Evolutionary conservation across 2,113 vertebrate species (phyloP).

Genomic region (Aspidoscelis tigris): DNA sequence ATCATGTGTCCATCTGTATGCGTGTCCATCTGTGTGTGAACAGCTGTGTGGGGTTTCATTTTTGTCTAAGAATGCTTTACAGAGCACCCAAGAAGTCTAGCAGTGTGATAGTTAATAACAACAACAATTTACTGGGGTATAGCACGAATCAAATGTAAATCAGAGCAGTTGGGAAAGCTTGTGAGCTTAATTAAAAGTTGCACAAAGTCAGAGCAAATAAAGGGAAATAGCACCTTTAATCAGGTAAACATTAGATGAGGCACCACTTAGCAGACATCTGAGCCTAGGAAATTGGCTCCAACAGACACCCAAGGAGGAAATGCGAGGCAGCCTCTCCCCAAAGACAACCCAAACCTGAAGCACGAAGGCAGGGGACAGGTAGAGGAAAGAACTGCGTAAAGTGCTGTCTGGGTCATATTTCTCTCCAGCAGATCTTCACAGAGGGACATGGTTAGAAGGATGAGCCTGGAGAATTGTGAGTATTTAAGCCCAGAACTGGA

Average conservation of each 20-base stretch:
- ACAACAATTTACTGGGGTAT: not conserved
- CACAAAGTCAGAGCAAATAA: conserved; percentile 18
- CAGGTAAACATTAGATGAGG: conserved; percentile 14
- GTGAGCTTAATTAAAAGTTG: conserved; percentile 18
- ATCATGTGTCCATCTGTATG: not conserved
- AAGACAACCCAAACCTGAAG: not conserved
- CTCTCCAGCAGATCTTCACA: too few relatives aligned
- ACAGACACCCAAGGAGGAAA: not conserved
- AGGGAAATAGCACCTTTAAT: conserved; percentile 37
- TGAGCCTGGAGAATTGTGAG: not conserved
- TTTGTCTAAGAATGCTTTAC: not conserved
- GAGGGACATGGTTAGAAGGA: not conserved
- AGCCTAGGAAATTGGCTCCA: not conserved
- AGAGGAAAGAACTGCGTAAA: not conserved
- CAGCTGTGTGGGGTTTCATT: conserved; percentile 4
- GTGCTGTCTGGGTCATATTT: too few relatives aligned
- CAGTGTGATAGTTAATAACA: not conserved
- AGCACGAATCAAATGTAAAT: conserved; percentile 22
- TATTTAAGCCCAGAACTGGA: not conserved
- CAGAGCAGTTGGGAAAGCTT: not conserved
- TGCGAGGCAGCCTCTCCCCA: not conserved
- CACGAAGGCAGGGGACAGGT: not conserved
- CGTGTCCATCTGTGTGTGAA: not conserved
- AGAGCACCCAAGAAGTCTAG: conserved; percentile 15
- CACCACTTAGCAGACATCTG: conserved; percentile 1